These are phyloP conservation scores for Anthopleura sola DNA, from an alignment of 64 coral and sea anemone species.

Conservation along the genomic window DNA sequence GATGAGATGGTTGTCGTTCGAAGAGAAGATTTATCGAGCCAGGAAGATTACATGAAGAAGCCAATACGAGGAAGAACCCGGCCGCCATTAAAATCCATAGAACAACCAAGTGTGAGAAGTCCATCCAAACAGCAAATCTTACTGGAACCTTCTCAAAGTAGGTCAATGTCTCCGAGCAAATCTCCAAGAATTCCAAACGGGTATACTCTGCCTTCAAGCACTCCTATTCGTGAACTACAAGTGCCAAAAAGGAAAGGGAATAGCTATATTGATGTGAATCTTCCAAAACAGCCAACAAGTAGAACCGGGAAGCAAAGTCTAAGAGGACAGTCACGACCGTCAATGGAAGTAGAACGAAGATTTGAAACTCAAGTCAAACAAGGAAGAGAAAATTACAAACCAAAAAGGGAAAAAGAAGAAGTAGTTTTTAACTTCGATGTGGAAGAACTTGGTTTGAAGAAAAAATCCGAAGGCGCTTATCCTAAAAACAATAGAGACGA, in stretches of 20 bases:
- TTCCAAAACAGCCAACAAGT: conserved; percentile 9
- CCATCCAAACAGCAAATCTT: conserved; percentile 21
- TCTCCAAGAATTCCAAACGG: not conserved
- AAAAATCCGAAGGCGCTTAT: conserved; percentile 48
- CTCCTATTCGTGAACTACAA: not conserved
- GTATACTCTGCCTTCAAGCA: not conserved
- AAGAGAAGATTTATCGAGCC: conserved; percentile 22
- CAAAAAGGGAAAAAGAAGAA: conserved; percentile 29
- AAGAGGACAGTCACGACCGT: not conserved
- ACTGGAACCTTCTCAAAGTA: not conserved
- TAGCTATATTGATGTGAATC: conserved; percentile 43
- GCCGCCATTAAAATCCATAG: not conserved
- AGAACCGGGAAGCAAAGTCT: not conserved
- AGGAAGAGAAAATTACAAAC: conserved; percentile 24
- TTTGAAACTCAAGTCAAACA: not conserved
- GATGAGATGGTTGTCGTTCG: conserved; percentile 76
- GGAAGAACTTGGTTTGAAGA: conserved; percentile 71
- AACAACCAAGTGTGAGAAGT: conserved; percentile 22
- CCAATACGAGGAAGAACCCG: conserved; percentile 39
- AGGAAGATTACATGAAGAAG: conserved; percentile 39
- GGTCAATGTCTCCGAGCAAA: not conserved
- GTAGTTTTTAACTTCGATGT: conserved; percentile 81
- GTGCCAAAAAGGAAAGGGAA: conserved; percentile 20
- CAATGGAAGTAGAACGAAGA: conserved; percentile 20
- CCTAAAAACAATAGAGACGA: conserved; percentile 41